Evolutionary conservation across 2,113 vertebrate genomes (phyloP), one percentile per base, ranked within the genome.

Genomic region (Takifugu bimaculatus): DNA sequence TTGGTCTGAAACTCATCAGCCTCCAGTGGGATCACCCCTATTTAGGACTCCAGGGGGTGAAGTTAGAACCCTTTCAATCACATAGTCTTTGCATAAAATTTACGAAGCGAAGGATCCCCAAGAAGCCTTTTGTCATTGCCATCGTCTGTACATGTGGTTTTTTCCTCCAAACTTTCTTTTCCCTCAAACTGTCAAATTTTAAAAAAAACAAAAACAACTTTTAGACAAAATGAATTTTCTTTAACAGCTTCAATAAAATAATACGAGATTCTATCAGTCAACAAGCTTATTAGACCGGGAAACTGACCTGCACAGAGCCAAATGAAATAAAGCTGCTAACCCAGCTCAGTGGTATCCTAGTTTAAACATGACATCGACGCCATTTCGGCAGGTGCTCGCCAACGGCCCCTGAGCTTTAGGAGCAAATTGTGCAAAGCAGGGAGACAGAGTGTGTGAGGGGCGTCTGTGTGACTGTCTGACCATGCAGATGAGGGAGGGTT

Each of bases 351-450:
- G 57, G 49, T 63, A 68, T 68, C 71, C 63, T 66, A 63, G 66
- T 60, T 51, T 76, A 76, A 75, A 78, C 68, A 60, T 76, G 66
- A 85, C 58, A 29, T 5, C 6, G 63, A 43, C 65, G 64, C 53
- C 47, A 20, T 45, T 48, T 59, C 55, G 58, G 63, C 69, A 43
- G 54, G 52, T 63, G 60, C 32, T 0, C 58, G 39, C 28, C 55
- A 67, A 27, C 35, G 62, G 58, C 80, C 56, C 60, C 29, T 58
- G 13, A 56, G 53, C 57, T 65, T 54, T 58, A 60, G 58, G 66
- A 44, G 60, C 11, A 53, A 54, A 80, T 68, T 4, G 47, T 65
- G 67, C 47, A 77, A 69, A 85, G 81, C 67, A 85, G 59, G 68
- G 55, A 11, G 26, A 53, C 60, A 27, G n/a, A 50, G 48, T 60